Conservation (phyloP, 2,888 invertebrate species). For the Melanostoma scalare region DNA sequence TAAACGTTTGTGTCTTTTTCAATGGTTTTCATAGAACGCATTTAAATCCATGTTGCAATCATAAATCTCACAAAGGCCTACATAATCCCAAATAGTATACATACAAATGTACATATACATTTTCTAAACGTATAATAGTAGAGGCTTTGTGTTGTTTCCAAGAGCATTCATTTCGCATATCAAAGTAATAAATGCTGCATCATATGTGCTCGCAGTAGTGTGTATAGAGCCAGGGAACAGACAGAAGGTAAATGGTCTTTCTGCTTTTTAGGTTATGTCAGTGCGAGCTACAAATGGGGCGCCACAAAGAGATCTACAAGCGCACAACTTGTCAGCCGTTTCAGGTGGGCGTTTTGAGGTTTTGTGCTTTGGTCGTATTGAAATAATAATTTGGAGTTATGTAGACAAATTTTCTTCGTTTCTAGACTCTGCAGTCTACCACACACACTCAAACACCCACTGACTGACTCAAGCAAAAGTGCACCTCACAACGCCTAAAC, state of each 20-base stretch:
- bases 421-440: background rate
- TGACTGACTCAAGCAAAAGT: background rate
- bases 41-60: constrained; percentile 65
- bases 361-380: constrained; percentile 22
- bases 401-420: constrained; percentile 45
- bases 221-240: constrained; percentile 10
- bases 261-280: constrained; percentile 13
- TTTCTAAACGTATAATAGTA: constrained; percentile 26
- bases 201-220: constrained; percentile 36
- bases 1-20: no score
- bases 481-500: constrained; percentile 16
- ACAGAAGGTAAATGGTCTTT: constrained; percentile 15
- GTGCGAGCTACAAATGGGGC: constrained; percentile 31
- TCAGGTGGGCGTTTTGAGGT: constrained; percentile 45
- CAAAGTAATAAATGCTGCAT: constrained; percentile 64
- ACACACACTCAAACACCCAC: background rate
- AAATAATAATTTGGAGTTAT: constrained; percentile 55
- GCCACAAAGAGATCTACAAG: constrained; percentile 20
- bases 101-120: constrained; percentile 38
- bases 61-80: constrained; percentile 67
- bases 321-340: constrained; percentile 6
- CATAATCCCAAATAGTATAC: constrained; percentile 54
- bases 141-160: constrained; percentile 1
- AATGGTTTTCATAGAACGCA: constrained; percentile 48
- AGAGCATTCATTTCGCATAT: constrained; percentile 37